Conservation (phyloP, 1,140 invertebrate genomes). For the Eubasilissa regina region DNA sequence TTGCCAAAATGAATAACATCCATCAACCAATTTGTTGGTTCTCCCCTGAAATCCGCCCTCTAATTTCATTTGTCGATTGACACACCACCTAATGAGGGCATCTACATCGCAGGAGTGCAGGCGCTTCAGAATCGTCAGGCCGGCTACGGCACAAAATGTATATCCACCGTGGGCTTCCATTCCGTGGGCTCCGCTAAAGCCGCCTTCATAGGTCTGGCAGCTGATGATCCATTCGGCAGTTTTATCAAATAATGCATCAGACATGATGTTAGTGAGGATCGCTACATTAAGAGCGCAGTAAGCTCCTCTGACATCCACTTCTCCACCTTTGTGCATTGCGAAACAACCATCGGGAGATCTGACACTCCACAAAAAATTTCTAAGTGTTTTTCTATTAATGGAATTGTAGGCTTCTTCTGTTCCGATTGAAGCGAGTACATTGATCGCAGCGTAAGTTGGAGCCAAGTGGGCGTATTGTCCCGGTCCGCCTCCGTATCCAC, state of each 20-base stretch:
- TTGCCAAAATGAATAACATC: constrained; percentile 99
- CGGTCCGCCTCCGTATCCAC: constrained; percentile 96
- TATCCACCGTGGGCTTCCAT: constrained; percentile 99
- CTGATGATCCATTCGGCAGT: constrained; percentile 93
- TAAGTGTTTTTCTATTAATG: constrained; percentile 86
- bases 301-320: constrained; percentile 94
- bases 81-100: constrained; percentile 87
- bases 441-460: constrained; percentile 97
- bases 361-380: constrained; percentile 85
- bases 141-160: constrained; percentile 95
- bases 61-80: constrained; percentile 90
- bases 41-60: constrained; percentile 96
- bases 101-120: constrained; percentile 86
- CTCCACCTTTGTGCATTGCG: constrained; percentile 92
- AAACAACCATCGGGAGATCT: constrained; percentile 91
- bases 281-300: constrained; percentile 96
- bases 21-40: constrained; percentile 98
- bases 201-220: constrained; percentile 99
- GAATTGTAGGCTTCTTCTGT: constrained; percentile 88
- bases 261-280: constrained; percentile 85
- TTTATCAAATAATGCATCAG: constrained; percentile 85
- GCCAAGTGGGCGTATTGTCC: constrained; percentile 94
- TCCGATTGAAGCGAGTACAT: constrained; percentile 91
- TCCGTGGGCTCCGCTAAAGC: constrained; percentile 94
- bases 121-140: constrained; percentile 86